Evolutionary conservation across 2,113 vertebrate genomes (phyloP).

Genomic region (Heteronetta atricapilla): DNA sequence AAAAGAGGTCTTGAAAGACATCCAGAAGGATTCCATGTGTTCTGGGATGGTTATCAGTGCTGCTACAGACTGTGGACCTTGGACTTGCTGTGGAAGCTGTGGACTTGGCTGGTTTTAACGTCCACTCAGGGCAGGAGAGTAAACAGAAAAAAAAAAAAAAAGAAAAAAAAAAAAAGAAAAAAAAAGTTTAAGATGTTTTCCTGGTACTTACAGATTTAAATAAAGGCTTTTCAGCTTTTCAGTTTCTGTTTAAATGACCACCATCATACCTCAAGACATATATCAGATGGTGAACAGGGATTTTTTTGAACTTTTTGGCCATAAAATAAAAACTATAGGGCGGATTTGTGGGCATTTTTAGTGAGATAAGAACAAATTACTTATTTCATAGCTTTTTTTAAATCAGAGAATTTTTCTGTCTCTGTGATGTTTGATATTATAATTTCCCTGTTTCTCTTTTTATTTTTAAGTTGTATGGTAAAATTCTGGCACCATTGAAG

Average conservation of each 20-base stretch:
- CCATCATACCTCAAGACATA: rapidly evolving
- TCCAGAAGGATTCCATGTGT: neutral
- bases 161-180: neutral
- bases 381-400: neutral
- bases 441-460: neutral
- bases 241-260: neutral
- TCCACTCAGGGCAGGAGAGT: neutral
- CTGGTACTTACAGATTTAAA: neutral
- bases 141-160: neutral
- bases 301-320: neutral
- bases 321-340: neutral
- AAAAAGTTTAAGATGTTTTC: neutral
- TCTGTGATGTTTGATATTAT: neutral
- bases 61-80: neutral
- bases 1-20: neutral
- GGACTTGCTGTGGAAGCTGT: neutral
- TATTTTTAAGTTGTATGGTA: neutral
- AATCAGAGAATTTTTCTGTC: neutral
- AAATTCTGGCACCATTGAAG: neutral
- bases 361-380: neutral
- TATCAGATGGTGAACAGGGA: neutral
- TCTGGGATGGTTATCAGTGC: neutral
- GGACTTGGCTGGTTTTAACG: neutral
- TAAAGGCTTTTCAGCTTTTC: neutral
- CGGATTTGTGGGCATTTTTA: neutral